Base-by-base conservation (phyloP, 2,888 invertebrate species). In the Elgonia sp. region DNA sequence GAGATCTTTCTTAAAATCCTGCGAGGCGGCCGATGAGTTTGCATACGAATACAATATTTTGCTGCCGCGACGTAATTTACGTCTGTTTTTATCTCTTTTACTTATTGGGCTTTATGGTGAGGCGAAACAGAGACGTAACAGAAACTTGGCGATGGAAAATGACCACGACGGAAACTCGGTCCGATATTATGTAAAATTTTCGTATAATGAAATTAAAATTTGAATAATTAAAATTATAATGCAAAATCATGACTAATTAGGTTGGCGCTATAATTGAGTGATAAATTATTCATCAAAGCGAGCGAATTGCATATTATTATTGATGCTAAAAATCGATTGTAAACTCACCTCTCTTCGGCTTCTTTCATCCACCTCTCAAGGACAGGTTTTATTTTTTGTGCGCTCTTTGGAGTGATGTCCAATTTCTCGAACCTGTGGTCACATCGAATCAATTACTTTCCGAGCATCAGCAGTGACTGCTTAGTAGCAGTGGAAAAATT, bases 301-400 rank as follows among this genome's bases (percentile, higher is more conserved):
- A 67, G 67, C 62, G 39, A n/a, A n/a, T n/a, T 46, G 14, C 2
- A 39, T 9, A 46, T 53, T 62, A 50, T 40, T 46, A 37, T 53
- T 46, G 46, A 75, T 18, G 60, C 42, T 76, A 72, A 79, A 67
- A 87, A 65, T 81, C 40, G 81, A 88, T 86, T 60, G 80, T 86
- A 80, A 67, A 94, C 95, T 95, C 95, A 99, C 97, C 99, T 98
- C 96, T 99, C 98, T 96, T 99, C 99, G 79, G 99, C 99, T 95
- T 99, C 99, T 95, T 98, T 98, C 99, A 99, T 99, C 99, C 99
- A 99, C 95, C 98, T 97, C 95, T 99, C 99, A 94, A 99, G 96
- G 93, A 99, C 99, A 92, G 99, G 99, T 95, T 99, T 99, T 95
- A 99, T 99, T 96, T 99, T 99, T 96, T 99, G 98, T 94, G 99